Evolutionary conservation across 2,797 vertebrate genomes (phyloP).

Genomic region (Fistularia tabacaria): DNA sequence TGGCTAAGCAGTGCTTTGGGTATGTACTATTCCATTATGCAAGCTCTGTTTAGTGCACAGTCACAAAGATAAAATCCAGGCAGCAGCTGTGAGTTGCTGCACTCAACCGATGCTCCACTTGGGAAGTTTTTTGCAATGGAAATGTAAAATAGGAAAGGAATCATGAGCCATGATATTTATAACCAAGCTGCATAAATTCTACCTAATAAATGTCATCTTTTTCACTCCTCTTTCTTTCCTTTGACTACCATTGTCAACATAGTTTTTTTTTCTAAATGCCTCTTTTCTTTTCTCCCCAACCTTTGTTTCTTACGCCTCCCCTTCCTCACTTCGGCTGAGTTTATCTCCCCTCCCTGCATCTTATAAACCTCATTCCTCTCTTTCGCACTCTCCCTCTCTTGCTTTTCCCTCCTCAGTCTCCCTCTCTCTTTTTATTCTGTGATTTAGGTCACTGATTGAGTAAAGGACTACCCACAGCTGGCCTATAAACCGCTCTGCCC

Average conservation of each 20-base stretch:
- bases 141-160: slow-evolving; percentile 55
- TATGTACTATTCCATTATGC: slow-evolving; percentile 28
- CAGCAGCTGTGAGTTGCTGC: slow-evolving; percentile 28
- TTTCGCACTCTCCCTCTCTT: slow-evolving; percentile 8
- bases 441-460: slow-evolving; percentile 79
- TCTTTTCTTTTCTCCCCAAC: slow-evolving; percentile 15
- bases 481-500: slow-evolving; percentile 65
- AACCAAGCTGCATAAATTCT: slow-evolving; percentile 57
- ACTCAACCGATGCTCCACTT: slow-evolving; percentile 4
- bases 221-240: slow-evolving; percentile 15
- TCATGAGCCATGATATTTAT: slow-evolving; percentile 67
- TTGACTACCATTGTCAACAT: not conserved
- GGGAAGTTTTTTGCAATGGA: slow-evolving; percentile 39
- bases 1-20: slow-evolving; percentile 19
- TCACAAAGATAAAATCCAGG: slow-evolving; percentile 14
- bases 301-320: not conserved
- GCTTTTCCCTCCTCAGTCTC: slow-evolving; percentile 15
- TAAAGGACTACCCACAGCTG: slow-evolving; percentile 77
- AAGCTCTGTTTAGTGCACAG: slow-evolving; percentile 27
- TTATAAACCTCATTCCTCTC: not conserved
- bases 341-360: slow-evolving; percentile 13
- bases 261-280: not conserved
- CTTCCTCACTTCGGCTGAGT: slow-evolving; percentile 3
- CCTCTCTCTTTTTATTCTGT: slow-evolving; percentile 60
- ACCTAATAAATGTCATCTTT: slow-evolving; percentile 48